phyloP scores from a whole-genome alignment of 1,140 invertebrate species.

The Bathynomus jamesi region DNA sequence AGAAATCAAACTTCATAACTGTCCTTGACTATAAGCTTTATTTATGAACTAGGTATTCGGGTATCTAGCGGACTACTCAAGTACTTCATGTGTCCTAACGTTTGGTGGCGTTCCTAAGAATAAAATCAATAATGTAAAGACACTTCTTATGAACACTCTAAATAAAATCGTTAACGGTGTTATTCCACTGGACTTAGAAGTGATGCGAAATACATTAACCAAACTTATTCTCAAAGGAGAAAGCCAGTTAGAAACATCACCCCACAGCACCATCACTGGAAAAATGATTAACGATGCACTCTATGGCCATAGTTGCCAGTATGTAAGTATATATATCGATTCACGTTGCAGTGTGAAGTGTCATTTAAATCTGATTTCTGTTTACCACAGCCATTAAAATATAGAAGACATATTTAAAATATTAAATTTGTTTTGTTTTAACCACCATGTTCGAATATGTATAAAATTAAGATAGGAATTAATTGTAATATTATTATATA shows the following conservation, averaged over 20 bases:
- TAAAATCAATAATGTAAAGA: conserved; percentile 57
- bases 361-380: no score
- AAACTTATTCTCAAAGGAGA: conserved; percentile 62
- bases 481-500: no score
- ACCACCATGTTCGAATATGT: no score
- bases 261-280: conserved; percentile 64
- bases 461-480: no score
- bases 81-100: conserved; percentile 57
- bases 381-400: no score
- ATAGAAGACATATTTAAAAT: no score
- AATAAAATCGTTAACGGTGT: conserved; percentile 46
- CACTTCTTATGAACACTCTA: conserved; percentile 54
- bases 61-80: conserved; percentile 55
- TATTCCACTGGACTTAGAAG: conserved; percentile 58
- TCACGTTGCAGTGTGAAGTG: no score
- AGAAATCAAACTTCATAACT: neutral
- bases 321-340: conserved; percentile 61
- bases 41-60: neutral
- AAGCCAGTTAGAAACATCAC: conserved; percentile 62
- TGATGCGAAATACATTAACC: conserved; percentile 62
- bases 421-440: no score
- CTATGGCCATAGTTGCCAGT: conserved; percentile 63
- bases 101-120: conserved; percentile 67
- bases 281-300: conserved; percentile 71
- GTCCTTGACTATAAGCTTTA: neutral